These are phyloP conservation scores for Geodia barretti DNA, from an alignment of 37 sponge, comb jelly and placozoan species.

Conservation along the genomic window DNA sequence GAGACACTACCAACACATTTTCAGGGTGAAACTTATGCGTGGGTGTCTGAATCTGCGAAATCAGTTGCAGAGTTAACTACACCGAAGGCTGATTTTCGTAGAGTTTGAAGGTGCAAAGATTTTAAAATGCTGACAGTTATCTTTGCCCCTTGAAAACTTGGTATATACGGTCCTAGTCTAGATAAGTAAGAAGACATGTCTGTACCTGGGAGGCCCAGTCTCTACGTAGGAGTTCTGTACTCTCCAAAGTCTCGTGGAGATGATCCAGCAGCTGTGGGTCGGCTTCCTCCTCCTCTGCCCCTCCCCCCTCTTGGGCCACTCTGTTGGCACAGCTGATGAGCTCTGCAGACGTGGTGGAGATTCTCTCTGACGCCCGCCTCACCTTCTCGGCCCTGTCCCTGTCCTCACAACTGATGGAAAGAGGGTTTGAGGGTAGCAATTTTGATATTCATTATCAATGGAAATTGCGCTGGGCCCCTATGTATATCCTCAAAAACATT, in stretches of 20 bases:
- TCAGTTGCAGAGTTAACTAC: too few species aligned
- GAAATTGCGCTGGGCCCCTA: too few species aligned
- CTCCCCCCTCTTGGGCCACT: conserved; percentile 8
- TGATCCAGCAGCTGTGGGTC: neutral
- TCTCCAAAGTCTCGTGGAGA: conserved; percentile 51
- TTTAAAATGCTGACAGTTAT: too few species aligned
- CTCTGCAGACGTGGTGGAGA: conserved; percentile 39
- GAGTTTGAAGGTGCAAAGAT: too few species aligned
- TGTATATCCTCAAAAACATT: too few species aligned
- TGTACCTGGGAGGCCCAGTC: conserved; percentile 88
- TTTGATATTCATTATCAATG: too few species aligned
- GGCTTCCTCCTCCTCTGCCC: conserved; percentile 5
- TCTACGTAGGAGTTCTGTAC: conserved; percentile 60
- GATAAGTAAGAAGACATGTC: too few species aligned
- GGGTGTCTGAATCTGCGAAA: too few species aligned
- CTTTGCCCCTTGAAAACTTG: too few species aligned
- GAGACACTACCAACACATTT: neutral
- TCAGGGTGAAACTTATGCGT: neutral
- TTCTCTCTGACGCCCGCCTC: conserved; percentile 30
- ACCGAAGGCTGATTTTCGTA: too few species aligned
- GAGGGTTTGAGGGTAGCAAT: neutral
- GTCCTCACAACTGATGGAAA: conserved; percentile 46
- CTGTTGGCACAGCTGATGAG: conserved; percentile 54
- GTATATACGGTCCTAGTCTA: too few species aligned
- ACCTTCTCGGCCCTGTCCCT: conserved; percentile 38